Percentiles rank a stretch among this genome's conserved stretches.
These are phyloP conservation scores for Lordiphosa stackelbergi DNA, from an alignment of 1,140 invertebrate species.

Conservation along the genomic window DNA sequence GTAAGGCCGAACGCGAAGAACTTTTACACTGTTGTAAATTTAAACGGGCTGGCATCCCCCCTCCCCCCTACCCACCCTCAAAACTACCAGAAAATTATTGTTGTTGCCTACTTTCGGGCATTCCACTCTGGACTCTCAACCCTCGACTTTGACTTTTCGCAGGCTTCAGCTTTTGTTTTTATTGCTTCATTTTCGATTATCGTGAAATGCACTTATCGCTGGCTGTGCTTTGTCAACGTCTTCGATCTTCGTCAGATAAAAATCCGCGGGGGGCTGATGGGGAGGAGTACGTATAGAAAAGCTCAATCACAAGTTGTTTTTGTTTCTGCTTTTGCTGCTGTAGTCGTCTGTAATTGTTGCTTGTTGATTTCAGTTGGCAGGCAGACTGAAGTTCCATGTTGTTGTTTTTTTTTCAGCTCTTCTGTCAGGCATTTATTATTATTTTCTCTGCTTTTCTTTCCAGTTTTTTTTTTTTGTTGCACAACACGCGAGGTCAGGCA, in stretches of 20 bases:
- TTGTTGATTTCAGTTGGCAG: conserved; percentile 61
- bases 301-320: conserved; percentile 46
- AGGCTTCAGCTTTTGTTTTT: conserved; percentile 52
- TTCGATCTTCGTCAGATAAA: conserved; percentile 54
- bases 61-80: conserved; percentile 4
- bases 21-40: conserved; percentile 21
- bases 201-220: conserved; percentile 65
- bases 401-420: conserved; percentile 21
- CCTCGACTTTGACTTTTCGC: conserved; percentile 35
- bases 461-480: conserved; percentile 20
- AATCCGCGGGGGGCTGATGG: neutral
- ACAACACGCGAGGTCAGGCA: conserved; percentile 31
- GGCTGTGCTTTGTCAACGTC: conserved; percentile 56
- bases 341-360: conserved; percentile 59
- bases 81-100: conserved; percentile 47
- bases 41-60: conserved; percentile 9
- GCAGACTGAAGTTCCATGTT: conserved; percentile 18
- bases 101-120: conserved; percentile 38
- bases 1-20: neutral
- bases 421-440: too few relatives aligned
- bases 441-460: conserved; percentile 9
- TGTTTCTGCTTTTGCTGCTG: conserved; percentile 15
- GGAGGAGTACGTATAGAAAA: neutral
- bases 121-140: conserved; percentile 13
- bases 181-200: conserved; percentile 71